phyloP scores from a whole-genome alignment of 1,140 invertebrate species.

The Ceratina australensis region DNA sequence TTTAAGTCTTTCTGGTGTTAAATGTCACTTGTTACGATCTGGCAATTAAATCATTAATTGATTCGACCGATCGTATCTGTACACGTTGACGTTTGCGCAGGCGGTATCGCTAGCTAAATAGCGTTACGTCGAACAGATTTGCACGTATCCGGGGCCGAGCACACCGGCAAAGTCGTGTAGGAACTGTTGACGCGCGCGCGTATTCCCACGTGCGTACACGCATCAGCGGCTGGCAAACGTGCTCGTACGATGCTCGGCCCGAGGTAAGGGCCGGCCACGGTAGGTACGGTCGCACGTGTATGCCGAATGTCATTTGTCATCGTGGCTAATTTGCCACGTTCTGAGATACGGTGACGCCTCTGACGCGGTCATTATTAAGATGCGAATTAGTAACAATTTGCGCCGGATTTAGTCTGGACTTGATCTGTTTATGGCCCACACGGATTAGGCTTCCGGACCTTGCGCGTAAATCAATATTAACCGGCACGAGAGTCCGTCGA shows the following conservation, averaged over 20 bases:
- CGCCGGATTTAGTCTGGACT: constrained; percentile 77
- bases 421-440: constrained; percentile 79
- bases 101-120: constrained; percentile 63
- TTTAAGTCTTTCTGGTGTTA: too few species aligned
- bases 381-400: constrained; percentile 81
- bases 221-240: constrained; percentile 38
- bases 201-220: constrained; percentile 49
- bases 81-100: constrained; percentile 76
- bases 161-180: not conserved
- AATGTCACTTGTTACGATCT: too few species aligned
- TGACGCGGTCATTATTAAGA: constrained; percentile 80
- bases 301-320: constrained; percentile 77
- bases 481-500: constrained; percentile 55
- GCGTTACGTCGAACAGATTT: constrained; percentile 73
- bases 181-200: constrained; percentile 26
- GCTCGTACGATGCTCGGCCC: constrained; percentile 47
- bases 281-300: constrained; percentile 66
- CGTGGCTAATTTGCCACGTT: constrained; percentile 79
- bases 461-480: constrained; percentile 79
- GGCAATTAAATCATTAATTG: constrained; percentile 77
- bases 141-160: constrained; percentile 60
- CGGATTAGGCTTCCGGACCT: constrained; percentile 75
- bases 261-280: constrained; percentile 47
- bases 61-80: constrained; percentile 77
- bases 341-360: constrained; percentile 80